These are phyloP conservation scores for Molorchus minor DNA, from an alignment of 2,888 invertebrate species.

Conservation along the genomic window DNA sequence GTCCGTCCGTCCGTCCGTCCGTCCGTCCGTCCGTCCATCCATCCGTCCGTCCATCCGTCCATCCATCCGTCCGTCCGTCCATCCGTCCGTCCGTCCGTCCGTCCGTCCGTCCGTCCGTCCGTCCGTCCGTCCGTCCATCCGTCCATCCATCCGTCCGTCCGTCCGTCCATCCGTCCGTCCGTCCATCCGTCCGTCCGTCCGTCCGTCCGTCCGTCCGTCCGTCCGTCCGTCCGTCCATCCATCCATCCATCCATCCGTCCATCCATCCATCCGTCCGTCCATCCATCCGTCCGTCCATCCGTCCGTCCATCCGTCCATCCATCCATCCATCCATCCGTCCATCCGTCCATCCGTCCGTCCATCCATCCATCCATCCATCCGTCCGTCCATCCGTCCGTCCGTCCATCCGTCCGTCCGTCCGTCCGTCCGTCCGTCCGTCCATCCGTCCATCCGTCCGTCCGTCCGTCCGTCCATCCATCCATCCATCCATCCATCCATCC, in stretches of 20 bases:
- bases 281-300: not conserved
- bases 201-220: not conserved
- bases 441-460: not conserved
- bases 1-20: not conserved
- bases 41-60: not conserved
- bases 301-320: not conserved
- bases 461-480: not conserved
- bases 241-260: not conserved
- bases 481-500: not conserved
- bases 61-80: not conserved
- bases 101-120: not conserved
- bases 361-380: not conserved
- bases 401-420: not conserved
- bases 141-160: not conserved
- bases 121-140: not conserved
- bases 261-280: not conserved
- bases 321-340: not conserved
- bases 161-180: not conserved
- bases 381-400: not conserved
- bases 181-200: not conserved
- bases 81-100: not conserved
- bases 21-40: not conserved
- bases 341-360: not conserved
- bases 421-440: not conserved
- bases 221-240: not conserved